phyloP scores from a whole-genome alignment of 2,888 invertebrate species.

The Diploptera punctata region DNA sequence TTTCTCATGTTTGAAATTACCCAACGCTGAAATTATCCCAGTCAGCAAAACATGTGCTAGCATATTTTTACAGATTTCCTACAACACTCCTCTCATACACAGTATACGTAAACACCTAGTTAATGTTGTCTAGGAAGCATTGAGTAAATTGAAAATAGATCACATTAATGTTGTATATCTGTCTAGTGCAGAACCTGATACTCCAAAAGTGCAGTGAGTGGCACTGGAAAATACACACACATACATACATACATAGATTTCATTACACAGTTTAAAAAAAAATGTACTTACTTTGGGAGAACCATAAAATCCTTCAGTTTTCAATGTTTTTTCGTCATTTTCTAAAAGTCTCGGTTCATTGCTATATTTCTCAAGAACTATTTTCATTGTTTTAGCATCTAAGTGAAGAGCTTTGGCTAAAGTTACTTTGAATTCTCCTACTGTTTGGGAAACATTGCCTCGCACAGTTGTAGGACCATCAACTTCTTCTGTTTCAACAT shows the following conservation, averaged over 20 bases:
- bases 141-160: no score
- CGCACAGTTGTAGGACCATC: constrained; percentile 67
- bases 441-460: constrained; percentile 63
- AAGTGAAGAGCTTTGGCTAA: constrained; percentile 59
- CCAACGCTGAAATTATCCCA: no score
- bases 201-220: no score
- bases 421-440: constrained; percentile 63
- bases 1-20: no score
- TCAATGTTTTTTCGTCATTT: constrained; percentile 54
- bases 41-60: no score
- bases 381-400: constrained; percentile 54
- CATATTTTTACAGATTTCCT: no score
- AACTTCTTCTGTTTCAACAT: constrained; percentile 65
- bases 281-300: constrained; percentile 50
- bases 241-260: constrained; percentile 15
- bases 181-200: no score
- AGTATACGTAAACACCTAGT: no score
- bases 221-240: no score
- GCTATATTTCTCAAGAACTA: constrained; percentile 57
- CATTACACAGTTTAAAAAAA: background rate
- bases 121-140: no score
- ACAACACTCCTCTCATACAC: no score
- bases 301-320: constrained; percentile 52
- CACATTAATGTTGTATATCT: no score
- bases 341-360: constrained; percentile 53